phyloP scores from a whole-genome alignment of 1,140 invertebrate species.

The Drosophila pectinifera region DNA sequence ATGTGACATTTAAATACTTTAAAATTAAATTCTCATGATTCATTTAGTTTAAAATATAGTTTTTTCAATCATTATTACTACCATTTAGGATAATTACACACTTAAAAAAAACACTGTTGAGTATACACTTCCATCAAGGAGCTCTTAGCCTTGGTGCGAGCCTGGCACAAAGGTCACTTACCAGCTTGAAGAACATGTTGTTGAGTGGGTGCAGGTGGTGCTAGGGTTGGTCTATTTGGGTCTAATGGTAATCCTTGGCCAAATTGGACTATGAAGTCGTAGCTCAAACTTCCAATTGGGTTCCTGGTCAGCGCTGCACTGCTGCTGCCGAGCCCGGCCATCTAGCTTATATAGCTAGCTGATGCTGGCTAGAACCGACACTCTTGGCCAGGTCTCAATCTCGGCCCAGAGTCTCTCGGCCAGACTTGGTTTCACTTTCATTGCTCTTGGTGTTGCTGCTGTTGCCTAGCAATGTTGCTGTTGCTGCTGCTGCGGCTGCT shows the following conservation, averaged over 20 bases:
- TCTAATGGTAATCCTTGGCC: constrained; percentile 65
- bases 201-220: constrained; percentile 19
- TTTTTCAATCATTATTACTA: not conserved
- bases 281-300: constrained; percentile 84
- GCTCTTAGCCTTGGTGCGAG: not conserved
- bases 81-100: not conserved
- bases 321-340: constrained; percentile 52
- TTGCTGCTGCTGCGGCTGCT: constrained; percentile 18
- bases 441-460: constrained; percentile 61
- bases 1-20: not conserved
- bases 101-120: not conserved
- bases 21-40: not conserved
- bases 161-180: constrained; percentile 53
- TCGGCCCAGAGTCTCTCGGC: constrained; percentile 43
- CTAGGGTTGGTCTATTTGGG: constrained; percentile 1
- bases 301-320: constrained; percentile 79
- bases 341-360: constrained; percentile 75
- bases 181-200: constrained; percentile 82
- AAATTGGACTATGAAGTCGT: constrained; percentile 83
- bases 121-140: too few species aligned
- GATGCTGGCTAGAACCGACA: constrained; percentile 63
- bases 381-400: constrained; percentile 41
- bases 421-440: constrained; percentile 77
- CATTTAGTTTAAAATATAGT: not conserved
- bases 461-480: constrained; percentile 42